phyloP scores from a whole-genome alignment of 2,888 invertebrate species.

The Eulithis testata region DNA sequence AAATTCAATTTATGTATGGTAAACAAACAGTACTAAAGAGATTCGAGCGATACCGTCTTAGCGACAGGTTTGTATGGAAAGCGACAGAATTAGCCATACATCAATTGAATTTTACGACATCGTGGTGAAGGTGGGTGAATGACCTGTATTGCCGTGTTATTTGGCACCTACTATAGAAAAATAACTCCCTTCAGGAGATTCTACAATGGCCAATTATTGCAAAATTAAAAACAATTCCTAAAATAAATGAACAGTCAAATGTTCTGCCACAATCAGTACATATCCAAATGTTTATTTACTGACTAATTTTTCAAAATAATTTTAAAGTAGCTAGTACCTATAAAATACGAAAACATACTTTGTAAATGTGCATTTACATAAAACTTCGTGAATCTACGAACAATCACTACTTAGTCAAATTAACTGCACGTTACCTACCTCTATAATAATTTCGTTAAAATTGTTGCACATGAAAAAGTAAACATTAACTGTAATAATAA shows the following conservation, averaged over 20 bases:
- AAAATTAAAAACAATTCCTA: slow-evolving; percentile 16
- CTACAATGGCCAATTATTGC: slow-evolving; percentile 27
- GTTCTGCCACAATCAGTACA: neutral
- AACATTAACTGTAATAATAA: slow-evolving; percentile 33
- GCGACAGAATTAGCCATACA: too few relatives aligned
- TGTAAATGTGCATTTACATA: slow-evolving; percentile 20
- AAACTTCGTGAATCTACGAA: slow-evolving; percentile 28
- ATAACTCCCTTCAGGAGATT: slow-evolving; percentile 30
- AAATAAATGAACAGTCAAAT: slow-evolving; percentile 13
- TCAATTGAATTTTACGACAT: too few relatives aligned
- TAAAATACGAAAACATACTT: slow-evolving; percentile 31
- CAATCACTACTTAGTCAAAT: slow-evolving; percentile 15
- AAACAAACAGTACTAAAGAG: too few relatives aligned
- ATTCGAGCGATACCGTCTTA: too few relatives aligned
- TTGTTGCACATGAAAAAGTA: slow-evolving; percentile 24
- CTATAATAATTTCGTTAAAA: slow-evolving; percentile 22
- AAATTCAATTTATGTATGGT: too few relatives aligned
- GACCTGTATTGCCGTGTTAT: too few relatives aligned
- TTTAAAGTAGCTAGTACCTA: too few relatives aligned
- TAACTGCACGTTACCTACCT: slow-evolving; percentile 11
- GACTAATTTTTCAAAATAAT: neutral
- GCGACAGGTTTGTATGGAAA: too few relatives aligned
- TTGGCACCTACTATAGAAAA: too few relatives aligned
- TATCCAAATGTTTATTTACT: slow-evolving; percentile 5
- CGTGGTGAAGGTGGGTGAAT: too few relatives aligned